Conservation (phyloP, 1,140 invertebrate species). For the Anastrepha obliqua region DNA sequence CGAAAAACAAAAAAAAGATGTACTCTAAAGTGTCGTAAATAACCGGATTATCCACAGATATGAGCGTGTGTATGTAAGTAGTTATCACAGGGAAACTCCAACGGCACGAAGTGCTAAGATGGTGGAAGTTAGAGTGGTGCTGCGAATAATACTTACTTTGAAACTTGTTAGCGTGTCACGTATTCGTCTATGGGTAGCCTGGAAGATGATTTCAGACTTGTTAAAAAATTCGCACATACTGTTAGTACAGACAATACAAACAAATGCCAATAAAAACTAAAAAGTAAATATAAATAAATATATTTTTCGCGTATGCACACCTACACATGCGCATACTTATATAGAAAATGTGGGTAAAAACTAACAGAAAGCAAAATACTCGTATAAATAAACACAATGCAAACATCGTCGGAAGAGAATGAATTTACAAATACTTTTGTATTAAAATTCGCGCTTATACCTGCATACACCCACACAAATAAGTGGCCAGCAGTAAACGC, state of each 20-base stretch:
- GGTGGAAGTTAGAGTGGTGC: neutral
- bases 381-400: neutral
- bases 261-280: neutral
- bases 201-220: conserved; percentile 12
- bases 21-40: neutral
- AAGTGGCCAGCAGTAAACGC: neutral
- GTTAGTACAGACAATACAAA: neutral
- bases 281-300: neutral
- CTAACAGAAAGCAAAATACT: conserved; percentile 3
- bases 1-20: neutral
- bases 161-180: neutral
- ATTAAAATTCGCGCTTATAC: conserved; percentile 23
- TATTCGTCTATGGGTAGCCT: neutral
- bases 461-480: neutral
- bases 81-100: conserved; percentile 10
- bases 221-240: conserved; percentile 14
- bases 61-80: no score
- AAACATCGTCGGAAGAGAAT: neutral
- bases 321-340: no score
- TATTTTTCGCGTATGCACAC: no score
- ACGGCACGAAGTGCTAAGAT: neutral
- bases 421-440: conserved; percentile 1
- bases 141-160: neutral
- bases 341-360: neutral
- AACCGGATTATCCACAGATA: neutral